Evolutionary conservation across 1,140 invertebrate species (phyloP), one percentile per base, ranked within the genome.

Genomic region (Leptinotarsa lineolata): DNA sequence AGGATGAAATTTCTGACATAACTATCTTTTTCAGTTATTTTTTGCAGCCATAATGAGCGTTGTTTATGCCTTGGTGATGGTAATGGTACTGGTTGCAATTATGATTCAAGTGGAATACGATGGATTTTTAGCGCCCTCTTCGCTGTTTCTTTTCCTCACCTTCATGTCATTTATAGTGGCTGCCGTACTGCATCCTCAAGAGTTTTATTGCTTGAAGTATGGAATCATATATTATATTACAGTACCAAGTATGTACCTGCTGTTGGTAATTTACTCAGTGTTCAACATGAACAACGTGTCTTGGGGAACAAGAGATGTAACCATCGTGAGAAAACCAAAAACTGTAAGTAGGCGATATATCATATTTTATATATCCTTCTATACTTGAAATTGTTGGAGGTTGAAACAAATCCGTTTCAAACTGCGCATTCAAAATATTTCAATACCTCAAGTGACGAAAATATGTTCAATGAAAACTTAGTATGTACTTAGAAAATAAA

Each of bases 191-290:
- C 96, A 97, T 87, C 96, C 96, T 0, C 91, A 93, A 82, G 95
- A 97, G 85, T 89, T 93, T 68, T 84, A 84, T 13, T 96, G 95
- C 80, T 83, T 98, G 6, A 81, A 92, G 16, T 92, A 91, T 72
- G 91, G 94, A 16, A 83, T 94, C 4, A 89, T 97, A 24, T 98
- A 97, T 83, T 97, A 96, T 82, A 89, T 97, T 15, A 94, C 95
- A 8, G 93, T 97, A 64, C 96, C 96, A 1, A 94, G 94, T 72
- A 97, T 97, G 95, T 97, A 97, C 81, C 91, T 97, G 88, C 85
- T 97, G 72, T 88, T 97, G 15, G 94, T 96, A 59, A 94, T 97
- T 67, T 97, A 95, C 81, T 95, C 95, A 0, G 85, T 97, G 0
- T 95, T 95, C 80, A 97, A 97, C 81, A 87, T 97, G 81, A 94